Evolutionary conservation across 2,888 invertebrate genomes (phyloP), one percentile per base, ranked within the genome.

Genomic region (Ochlodes sylvanus): DNA sequence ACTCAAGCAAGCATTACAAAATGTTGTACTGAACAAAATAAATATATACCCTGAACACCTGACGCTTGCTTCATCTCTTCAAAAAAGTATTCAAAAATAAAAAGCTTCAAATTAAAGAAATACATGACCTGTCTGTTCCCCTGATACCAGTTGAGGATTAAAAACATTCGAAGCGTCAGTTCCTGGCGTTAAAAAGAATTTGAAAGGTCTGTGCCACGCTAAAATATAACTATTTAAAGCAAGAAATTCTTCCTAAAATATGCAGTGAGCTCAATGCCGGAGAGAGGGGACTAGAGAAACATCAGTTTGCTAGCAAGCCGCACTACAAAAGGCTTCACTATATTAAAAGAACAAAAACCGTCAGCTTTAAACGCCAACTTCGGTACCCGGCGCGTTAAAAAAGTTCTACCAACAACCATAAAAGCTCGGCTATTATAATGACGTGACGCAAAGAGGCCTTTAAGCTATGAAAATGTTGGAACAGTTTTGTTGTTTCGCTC

Each of bases 401-500:
- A 85, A 84, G 78, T 85, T 83, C 74, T 68, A 61, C 70, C 64
- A 63, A 75, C 75, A 71, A 70, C 73, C 77, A 77, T 82, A 81
- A 85, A 82, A 79, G 77, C 78, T 73, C 73, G 74, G 80, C 81
- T 81, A 80, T 79, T 79, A 84, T 84, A 80, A 83, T 80, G 81
- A 79, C 74, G 79, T 68, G 77, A 77, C 74, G 80, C 77, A 76
- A 77, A 80, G 77, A 78, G 75, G 78, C 77, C 72, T 80, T 77
- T 73, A 78, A 69, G 73, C 72, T 75, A 75, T 72, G 72, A 70
- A 78, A 79, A 80, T 50, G 67, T 68, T 77, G 75, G 61, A 68
- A 68, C 63, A 64, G 63, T 61, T 70, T 66, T 68, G 61, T 62
- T 61, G 41, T 56, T 62, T 68, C 56, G 17, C 67, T 68, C 62